Base-by-base conservation (phyloP, 2,113 vertebrate genomes). In the human (Homo sapiens) region DNA sequence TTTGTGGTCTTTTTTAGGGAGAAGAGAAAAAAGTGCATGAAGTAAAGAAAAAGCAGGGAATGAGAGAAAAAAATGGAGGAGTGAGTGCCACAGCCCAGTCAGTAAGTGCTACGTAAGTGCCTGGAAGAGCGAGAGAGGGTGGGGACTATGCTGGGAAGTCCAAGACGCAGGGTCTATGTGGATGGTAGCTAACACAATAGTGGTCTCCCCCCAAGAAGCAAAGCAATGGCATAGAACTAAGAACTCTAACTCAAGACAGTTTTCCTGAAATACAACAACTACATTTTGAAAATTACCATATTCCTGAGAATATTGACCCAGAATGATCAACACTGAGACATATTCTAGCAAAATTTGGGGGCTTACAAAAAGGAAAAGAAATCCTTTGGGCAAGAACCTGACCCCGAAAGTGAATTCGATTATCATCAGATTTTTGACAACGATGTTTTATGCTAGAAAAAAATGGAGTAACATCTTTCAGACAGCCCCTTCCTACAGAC, bases 111-210 rank as follows among this genome's bases (percentile, higher is more conserved):
- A 13, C 3, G 0, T 40, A 11, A 70, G 7, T 43, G 32, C 20
- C 35, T 1, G 45, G 22, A 43, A 35, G 55, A n/a, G 30, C 18
- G 17, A 16, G 16, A n/a, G 20, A 32, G 27, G 12, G 16, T 13
- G 13, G 2, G 8, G 18, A 4, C 7, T 9, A 11, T 12, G 14
- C 0, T 18, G 22, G 48, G 50, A 55, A n/a, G 40, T 0, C 6
- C 18, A 55, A 73, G 55, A n/a, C 32, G 16, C 20, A 25, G 4
- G 11, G 40, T 50, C 30, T n/a, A 5, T 0, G 3, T 2, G 27
- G 55, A 43, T 35, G 22, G 14, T 1, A 0, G 68, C 61, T 35
- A 68, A 38, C 23, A 16, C 25, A 2, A 13, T 0, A 2, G 12
- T 5, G 32, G 32, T 40, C 5, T 16, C 32, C 40, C 59, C 1